These are phyloP conservation scores for Dinoponera quadriceps DNA, from an alignment of 1,140 invertebrate species.

Conservation along the genomic window DNA sequence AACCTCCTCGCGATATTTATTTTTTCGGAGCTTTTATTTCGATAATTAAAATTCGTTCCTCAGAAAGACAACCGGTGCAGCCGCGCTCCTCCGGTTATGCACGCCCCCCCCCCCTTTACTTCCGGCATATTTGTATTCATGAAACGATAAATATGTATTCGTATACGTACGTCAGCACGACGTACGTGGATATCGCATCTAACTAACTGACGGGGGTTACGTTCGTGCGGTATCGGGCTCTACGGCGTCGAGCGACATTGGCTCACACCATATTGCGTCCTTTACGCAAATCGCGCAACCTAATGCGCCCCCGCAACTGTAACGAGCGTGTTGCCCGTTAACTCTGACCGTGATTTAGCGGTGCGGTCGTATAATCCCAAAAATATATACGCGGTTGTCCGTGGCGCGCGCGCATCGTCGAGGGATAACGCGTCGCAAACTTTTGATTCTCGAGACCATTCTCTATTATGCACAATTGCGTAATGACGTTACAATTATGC, in stretches of 20 bases:
- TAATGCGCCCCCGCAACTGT: slow-evolving; percentile 39
- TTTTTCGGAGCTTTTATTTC: background rate
- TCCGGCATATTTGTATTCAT: slow-evolving; percentile 31
- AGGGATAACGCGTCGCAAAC: background rate
- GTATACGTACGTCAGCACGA: slow-evolving; percentile 7
- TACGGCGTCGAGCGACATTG: slow-evolving; percentile 29
- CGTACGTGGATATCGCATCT: slow-evolving; percentile 30
- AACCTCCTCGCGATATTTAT: background rate
- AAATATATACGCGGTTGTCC: slow-evolving; percentile 35
- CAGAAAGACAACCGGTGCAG: slow-evolving; percentile 14
- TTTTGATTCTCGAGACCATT: background rate
- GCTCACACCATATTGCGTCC: slow-evolving; percentile 37
- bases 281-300: slow-evolving; percentile 54
- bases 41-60: slow-evolving; percentile 39
- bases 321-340: slow-evolving; percentile 53
- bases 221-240: slow-evolving; percentile 26
- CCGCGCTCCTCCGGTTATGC: background rate
- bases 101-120: background rate
- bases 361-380: slow-evolving; percentile 35
- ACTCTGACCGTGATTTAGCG: slow-evolving; percentile 41
- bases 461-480: too few relatives aligned
- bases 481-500: too few relatives aligned
- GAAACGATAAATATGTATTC: slow-evolving; percentile 47
- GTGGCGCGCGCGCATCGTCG: background rate
- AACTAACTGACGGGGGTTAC: slow-evolving; percentile 41